phyloP scores from a whole-genome alignment of 2,888 invertebrate genomes.

The Neria commutata region DNA sequence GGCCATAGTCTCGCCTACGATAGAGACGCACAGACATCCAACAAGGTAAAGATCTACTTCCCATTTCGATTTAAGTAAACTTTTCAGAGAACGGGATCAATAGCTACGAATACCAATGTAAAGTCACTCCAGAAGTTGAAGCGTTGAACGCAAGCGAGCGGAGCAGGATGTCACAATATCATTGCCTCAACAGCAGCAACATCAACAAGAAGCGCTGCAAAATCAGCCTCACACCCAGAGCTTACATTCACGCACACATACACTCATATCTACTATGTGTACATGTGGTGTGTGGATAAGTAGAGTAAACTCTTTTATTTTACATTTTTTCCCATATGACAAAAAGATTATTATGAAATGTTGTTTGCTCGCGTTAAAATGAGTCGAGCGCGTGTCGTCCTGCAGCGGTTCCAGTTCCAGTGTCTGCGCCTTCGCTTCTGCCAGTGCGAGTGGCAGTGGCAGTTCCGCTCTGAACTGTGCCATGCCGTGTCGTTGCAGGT shows the following conservation, averaged over 20 bases:
- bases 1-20: too few relatives aligned
- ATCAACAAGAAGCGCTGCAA: not conserved
- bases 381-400: constrained; percentile 14
- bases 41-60: too few relatives aligned
- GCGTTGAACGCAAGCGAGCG: not conserved
- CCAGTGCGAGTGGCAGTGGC: too few relatives aligned
- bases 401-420: constrained; percentile 8
- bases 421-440: not conserved
- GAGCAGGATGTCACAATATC: not conserved
- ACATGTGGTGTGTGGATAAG: not conserved
- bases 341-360: constrained; percentile 4
- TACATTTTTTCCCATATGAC: not conserved
- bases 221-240: too few relatives aligned
- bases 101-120: too few relatives aligned
- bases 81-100: too few relatives aligned
- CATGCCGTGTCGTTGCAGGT: not conserved
- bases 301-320: not conserved
- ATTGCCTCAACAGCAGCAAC: not conserved
- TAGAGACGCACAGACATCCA: too few relatives aligned
- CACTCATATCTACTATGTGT: too few relatives aligned
- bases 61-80: too few relatives aligned
- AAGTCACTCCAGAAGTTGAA: too few relatives aligned
- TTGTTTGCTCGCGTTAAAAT: constrained; percentile 1
- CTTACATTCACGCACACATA: too few relatives aligned
- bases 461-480: too few relatives aligned